phyloP scores from a whole-genome alignment of 2,113 vertebrate species.

The Canis aureus region DNA sequence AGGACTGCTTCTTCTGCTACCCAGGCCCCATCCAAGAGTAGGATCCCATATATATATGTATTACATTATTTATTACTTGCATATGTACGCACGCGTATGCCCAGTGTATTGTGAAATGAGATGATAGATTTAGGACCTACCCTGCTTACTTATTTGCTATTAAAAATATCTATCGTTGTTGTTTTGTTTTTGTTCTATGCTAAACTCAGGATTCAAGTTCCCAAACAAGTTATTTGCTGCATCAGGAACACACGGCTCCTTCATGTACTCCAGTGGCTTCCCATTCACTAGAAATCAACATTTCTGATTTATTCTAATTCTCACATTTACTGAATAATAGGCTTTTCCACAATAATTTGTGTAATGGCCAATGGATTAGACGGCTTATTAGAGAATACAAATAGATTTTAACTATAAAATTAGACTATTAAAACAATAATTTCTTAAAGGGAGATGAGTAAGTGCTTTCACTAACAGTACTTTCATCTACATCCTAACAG shows the following conservation, averaged over 20 bases:
- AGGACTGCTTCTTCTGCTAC: neutral
- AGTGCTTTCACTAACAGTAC: neutral
- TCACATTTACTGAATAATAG: neutral
- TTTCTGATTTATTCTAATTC: slow-evolving; percentile 13
- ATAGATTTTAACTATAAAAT: slow-evolving; percentile 2
- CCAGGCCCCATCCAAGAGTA: neutral
- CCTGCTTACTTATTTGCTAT: neutral
- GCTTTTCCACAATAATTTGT: slow-evolving; percentile 25
- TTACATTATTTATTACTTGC: neutral
- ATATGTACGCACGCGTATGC: neutral
- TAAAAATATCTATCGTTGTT: neutral
- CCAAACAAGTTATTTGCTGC: neutral
- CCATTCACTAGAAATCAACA: neutral
- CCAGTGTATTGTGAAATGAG: neutral
- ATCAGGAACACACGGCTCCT: neutral
- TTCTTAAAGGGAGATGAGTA: neutral
- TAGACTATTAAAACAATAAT: neutral
- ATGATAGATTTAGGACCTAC: neutral
- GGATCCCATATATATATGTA: too few relatives aligned
- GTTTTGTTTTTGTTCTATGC: neutral
- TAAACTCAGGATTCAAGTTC: neutral
- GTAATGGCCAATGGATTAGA: neutral
- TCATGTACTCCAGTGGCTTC: neutral
- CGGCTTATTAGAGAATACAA: neutral
- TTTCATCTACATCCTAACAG: slow-evolving; percentile 14